Evolutionary conservation across 2,113 vertebrate species (phyloP).

Genomic region (Gnathonemus echidnorhynchus): DNA sequence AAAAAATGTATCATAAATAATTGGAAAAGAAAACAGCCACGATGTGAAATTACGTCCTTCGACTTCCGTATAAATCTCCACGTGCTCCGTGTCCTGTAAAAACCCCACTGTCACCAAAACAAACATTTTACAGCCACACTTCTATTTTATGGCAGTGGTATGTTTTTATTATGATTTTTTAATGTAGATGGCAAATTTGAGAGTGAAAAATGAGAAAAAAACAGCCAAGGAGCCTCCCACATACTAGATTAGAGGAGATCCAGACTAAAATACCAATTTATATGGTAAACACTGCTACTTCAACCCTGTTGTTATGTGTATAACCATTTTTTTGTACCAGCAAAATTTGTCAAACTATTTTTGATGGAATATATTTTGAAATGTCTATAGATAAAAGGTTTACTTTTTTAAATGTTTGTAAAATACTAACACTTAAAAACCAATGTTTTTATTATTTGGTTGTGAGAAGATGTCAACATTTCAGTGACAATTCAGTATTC

Average conservation of each 20-base stretch:
- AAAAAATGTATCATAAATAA: neutral
- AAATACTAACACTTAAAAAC: constrained; percentile 60
- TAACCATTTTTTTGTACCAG: constrained; percentile 63
- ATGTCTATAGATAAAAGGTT: constrained; percentile 68
- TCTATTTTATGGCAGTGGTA: constrained; percentile 35
- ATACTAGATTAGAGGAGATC: neutral
- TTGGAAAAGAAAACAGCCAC: neutral
- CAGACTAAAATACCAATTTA: constrained; percentile 38
- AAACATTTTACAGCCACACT: neutral
- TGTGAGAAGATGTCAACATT: constrained; percentile 47
- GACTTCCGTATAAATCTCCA: constrained; percentile 20
- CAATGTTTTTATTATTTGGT: constrained; percentile 44
- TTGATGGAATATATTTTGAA: constrained; percentile 78
- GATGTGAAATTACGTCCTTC: neutral
- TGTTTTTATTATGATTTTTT: constrained; percentile 33
- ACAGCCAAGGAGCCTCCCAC: constrained; percentile 22
- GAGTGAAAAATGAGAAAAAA: neutral
- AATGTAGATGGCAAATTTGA: neutral
- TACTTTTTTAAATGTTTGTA: constrained; percentile 74
- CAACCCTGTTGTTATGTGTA: constrained; percentile 53
- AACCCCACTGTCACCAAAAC: constrained; percentile 26
- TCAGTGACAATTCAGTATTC: constrained; percentile 50
- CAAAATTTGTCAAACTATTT: constrained; percentile 71
- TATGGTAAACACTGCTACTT: constrained; percentile 44
- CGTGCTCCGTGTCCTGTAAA: constrained; percentile 21